These are phyloP conservation scores for Phrynocephalus versicolor DNA, from an alignment of 2,113 vertebrate genomes.

Conservation along the genomic window DNA sequence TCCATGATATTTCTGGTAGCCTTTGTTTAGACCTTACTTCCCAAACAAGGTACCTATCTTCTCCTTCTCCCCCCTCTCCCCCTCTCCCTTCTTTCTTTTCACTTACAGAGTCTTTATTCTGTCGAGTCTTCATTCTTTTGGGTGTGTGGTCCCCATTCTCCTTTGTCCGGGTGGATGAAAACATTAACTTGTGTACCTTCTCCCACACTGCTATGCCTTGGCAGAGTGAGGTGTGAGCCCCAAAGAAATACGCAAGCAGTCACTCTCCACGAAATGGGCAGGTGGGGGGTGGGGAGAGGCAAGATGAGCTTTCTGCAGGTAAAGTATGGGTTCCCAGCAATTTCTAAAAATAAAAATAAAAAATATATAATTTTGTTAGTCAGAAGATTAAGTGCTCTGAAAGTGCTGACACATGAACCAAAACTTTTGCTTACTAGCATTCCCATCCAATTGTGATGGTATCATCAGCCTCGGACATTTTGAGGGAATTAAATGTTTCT, in stretches of 20 bases:
- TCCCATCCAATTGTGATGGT: not conserved
- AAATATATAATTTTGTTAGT: not conserved
- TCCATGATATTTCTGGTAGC: not conserved
- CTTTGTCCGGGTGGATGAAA: conserved; percentile 79
- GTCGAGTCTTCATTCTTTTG: conserved; percentile 87
- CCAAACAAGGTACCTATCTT: not conserved
- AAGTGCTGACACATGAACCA: not conserved
- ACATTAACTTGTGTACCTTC: conserved; percentile 70
- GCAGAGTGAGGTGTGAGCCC: not conserved
- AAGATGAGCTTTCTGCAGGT: not conserved
- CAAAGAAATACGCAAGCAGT: not conserved
- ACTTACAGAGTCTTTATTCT: conserved; percentile 86
- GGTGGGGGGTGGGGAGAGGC: not conserved
- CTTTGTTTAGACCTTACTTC: not conserved
- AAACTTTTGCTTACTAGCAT: not conserved
- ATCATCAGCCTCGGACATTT: too few relatives aligned
- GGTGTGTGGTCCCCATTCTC: conserved; percentile 84
- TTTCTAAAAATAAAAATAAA: conserved; percentile 40
- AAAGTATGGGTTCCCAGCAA: accelerated
- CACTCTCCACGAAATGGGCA: conserved; percentile 1
- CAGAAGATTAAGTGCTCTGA: not conserved
- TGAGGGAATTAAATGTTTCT: too few relatives aligned
- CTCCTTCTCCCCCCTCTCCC: not conserved
- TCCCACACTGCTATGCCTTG: conserved; percentile 26
- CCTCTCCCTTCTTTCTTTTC: not conserved